Evolutionary conservation across 2,888 invertebrate species (phyloP), one percentile per base, ranked within the genome.

Genomic region (Junonia oenone): DNA sequence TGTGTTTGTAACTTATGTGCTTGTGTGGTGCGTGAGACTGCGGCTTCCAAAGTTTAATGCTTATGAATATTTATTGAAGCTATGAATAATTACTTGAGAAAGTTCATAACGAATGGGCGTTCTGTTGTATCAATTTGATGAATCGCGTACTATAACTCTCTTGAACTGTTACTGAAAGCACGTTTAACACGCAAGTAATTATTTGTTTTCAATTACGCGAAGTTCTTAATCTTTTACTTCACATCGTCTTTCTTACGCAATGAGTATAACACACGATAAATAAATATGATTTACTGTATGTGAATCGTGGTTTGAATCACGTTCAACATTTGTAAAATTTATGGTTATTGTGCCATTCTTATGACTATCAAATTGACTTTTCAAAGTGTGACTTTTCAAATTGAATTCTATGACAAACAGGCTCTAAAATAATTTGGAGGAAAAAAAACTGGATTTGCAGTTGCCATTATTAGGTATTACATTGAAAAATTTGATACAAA

Each of bases 31-130:
- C 57, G 56, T 61, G 54, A 58, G 56, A 48, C 45, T 57, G 57
- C 46, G 54, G 58, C 49, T 48, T 37, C 48, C 47, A 48, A 59
- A 59, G 57, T 55, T 57, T 53, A 60, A 56, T 56, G 54, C 56
- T 58, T 55, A 59, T 56, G 58, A 56, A 59, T 63, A 60, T 59
- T 51, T 58, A 56, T 55, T 49, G 50, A 59, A 51, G 51, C 46
- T 54, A 56, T 58, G 56, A 62, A 58, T 61, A 56, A 61, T 63
- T 60, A 50, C 46, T 58, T 17, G 46, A 22, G 51, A 56, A 55
- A 50, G 43, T 52, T 55, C 45, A 40, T 52, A 55, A 49, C 45
- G 35, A 58, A 52, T 49, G 48, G 43, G 40, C 45, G 46, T 29
- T 31, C 46, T 19, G 2, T 40, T 14, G 29, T 31, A 46, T 46